Evolutionary conservation across 37 sponge, comb jelly and placozoan genomes (phyloP).

Genomic region (Theonella swinhoei): DNA sequence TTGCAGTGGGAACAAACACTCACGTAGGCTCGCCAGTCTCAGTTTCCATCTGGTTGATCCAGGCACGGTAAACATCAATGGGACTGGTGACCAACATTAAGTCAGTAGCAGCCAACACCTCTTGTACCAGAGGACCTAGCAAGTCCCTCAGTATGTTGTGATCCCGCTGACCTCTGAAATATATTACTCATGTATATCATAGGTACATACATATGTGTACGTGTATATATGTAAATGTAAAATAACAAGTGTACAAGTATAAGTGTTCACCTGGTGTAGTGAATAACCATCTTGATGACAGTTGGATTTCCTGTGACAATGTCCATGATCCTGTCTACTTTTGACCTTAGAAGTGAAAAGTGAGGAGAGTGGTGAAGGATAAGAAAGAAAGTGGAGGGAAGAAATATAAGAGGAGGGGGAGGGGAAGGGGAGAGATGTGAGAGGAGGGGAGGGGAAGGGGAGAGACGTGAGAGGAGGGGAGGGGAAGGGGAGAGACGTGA

Average conservation of each 20-base stretch:
- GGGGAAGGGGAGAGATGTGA: not conserved
- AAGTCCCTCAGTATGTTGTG: constrained; percentile 79
- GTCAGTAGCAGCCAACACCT: constrained; percentile 78
- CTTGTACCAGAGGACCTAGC: constrained; percentile 85
- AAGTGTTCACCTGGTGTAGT: constrained; percentile 72
- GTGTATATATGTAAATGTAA: not conserved
- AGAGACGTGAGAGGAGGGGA: not conserved
- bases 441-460: not conserved
- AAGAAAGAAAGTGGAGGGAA: not conserved
- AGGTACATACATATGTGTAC: no score
- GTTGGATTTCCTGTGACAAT: constrained; percentile 96
- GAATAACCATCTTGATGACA: constrained; percentile 97
- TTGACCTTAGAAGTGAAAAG: constrained; percentile 40
- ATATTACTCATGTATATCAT: not conserved
- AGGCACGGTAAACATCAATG: constrained; percentile 97
- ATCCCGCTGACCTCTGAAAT: constrained; percentile 55
- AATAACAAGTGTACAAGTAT: not conserved
- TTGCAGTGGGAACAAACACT: no score
- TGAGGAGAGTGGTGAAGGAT: not conserved
- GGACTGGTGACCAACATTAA: constrained; percentile 82
- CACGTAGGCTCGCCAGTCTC: constrained; percentile 94
- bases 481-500: not conserved
- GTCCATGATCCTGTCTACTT: constrained; percentile 91
- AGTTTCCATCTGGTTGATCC: constrained; percentile 96
- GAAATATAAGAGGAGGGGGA: not conserved